Evolutionary conservation across 2,113 vertebrate species (phyloP), one percentile per base, ranked within the genome.

Genomic region (Genyomyrus donnyi): DNA sequence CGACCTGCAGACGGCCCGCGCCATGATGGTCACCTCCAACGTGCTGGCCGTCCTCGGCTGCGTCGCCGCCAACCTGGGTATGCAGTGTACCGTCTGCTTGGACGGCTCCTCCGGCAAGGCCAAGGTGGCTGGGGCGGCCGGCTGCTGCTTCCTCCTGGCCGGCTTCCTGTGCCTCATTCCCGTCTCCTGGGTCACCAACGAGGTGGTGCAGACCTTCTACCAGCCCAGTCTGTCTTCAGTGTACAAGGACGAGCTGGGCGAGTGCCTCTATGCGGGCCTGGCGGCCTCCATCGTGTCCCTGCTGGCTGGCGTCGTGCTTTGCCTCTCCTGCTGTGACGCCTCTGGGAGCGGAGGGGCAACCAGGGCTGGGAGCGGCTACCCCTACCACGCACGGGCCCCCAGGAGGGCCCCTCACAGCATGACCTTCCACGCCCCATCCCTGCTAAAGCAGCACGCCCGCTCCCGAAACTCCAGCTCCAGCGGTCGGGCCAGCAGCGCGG

Each of bases 31-130:
- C 92, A 96, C 98, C 88, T 99, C 98, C 5, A 89, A 97, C 0
- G 95, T 97, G 1, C n/a, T 98, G 85, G 98, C 98, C 0, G 87
- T 95, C 11, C 87, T 98, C 3, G 97, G 96, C 45, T 93, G 97
- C 9, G 91, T 95, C 8, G 19, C 97, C 88, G 92, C 97, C 0
- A 90, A 95, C 2, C 77, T 96, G 87, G 98, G 98, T 88, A 98
- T 99, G 98, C 97, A 97, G 93, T 99, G 98, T 93, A 99, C 98
- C 0, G 89, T 98, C 53, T 99, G 98, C 94, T 93, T 94, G 93
- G 97, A 97, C 88, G 95, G 96, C 13, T 93, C 96, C 0, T 93
- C 94, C 0, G 93, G 70, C 15, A 99, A 99, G 94, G 95, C 96
- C 92, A 96, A 96, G 0, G 91, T 98, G 89, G 98, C 97, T 0